Evolutionary conservation across 2,113 vertebrate species (phyloP), one percentile per base, ranked within the genome.

Genomic region (Platysternon megacephalum): DNA sequence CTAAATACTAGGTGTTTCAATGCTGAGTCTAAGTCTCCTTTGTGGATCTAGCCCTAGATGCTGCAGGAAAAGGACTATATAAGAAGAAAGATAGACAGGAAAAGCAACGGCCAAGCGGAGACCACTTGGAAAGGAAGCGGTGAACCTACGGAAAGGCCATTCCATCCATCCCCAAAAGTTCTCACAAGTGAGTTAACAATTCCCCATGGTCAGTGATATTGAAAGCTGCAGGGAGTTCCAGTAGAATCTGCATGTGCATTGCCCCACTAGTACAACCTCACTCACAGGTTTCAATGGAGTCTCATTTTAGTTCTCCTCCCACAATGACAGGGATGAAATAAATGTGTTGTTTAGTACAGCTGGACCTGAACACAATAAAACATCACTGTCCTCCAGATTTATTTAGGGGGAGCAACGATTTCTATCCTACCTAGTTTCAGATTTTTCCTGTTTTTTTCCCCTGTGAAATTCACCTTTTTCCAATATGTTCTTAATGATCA

Each of bases 401-500:
- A 51, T 92, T 94, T 81, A 21, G 90, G 58, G 68, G 0, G 0
- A 85, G 49, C 56, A 35, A 29, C 88, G 79, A 84, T 52, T 87
- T 85, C 93, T 44, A 55, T 84, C 76, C 85, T 94, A 65, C 74
- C 89, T 55, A 92, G 29, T 17, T 96, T 94, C 39, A 74, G 46
- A 91, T n/a, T 2, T 42, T 90, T 93, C 94, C 46, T 14, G 3
- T 65, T 96, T 92, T 86, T 93, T 90, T 91, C 39, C 44, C 90
- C 48, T 21, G 65, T 52, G 90, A 96, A 87, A 65, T 21, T 26
- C 89, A 79, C 85, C 53, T 95, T 88, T 84, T 58, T n/a, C 94
- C 86, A 95, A 3, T 87, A 74, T 90, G 39, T 19, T 90, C 89
- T 90, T 96, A 94, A 84, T 90, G 65, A 96, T 87, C 88, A 89